Conservation (phyloP, 2,113 vertebrate species). For the Lycaon pictus region DNA sequence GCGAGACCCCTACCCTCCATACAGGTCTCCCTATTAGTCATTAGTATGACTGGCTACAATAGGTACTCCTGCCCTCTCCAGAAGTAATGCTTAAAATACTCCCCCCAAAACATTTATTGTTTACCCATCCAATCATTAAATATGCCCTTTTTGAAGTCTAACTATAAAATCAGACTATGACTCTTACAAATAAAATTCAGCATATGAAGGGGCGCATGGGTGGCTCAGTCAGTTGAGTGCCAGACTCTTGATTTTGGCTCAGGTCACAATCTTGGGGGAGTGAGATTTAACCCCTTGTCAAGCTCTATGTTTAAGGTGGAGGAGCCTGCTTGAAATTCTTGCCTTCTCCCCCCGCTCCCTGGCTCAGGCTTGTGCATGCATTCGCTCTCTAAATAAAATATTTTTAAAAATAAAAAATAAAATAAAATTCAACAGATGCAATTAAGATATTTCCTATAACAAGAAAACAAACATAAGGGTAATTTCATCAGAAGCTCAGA, state of each 20-base stretch:
- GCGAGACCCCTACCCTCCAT: no score
- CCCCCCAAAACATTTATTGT: no score
- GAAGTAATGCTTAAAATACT: not conserved
- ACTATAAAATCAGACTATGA: not conserved
- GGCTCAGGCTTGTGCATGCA: not conserved
- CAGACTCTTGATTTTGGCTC: not conserved
- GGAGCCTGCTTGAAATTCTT: not conserved
- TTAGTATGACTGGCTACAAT: rapidly evolving
- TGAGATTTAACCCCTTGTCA: not conserved
- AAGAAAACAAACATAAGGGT: not conserved
- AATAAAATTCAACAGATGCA: not conserved
- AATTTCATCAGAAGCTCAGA: not conserved
- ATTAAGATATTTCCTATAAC: not conserved
- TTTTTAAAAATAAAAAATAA: not conserved
- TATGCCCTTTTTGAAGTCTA: not conserved
- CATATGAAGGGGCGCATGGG: not conserved
- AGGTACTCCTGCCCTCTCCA: not conserved
- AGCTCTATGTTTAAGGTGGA: not conserved
- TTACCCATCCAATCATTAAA: not conserved
- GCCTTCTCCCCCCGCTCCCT: not conserved
- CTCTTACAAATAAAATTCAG: not conserved
- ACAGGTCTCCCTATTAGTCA: rapidly evolving
- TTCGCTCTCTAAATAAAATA: not conserved
- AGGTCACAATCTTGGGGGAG: not conserved
- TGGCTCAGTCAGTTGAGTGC: not conserved